phyloP scores from a whole-genome alignment of 2,888 invertebrate genomes.

The Ormyrus nitidulus region DNA sequence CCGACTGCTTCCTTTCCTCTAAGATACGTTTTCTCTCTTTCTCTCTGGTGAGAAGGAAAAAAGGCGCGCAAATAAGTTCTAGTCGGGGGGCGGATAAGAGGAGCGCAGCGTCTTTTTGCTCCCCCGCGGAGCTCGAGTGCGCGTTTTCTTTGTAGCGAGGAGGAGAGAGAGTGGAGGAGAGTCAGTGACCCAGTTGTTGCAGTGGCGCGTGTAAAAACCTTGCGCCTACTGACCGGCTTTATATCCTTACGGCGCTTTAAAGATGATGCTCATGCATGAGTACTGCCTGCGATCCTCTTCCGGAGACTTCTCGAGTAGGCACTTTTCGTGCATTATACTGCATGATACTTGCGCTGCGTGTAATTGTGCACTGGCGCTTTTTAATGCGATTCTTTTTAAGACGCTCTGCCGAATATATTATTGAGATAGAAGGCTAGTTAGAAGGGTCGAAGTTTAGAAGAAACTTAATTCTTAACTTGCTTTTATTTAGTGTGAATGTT shows the following conservation, averaged over 20 bases:
- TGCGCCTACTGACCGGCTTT: conserved; percentile 26
- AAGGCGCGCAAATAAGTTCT: conserved; percentile 8
- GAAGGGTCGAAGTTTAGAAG: too few relatives aligned
- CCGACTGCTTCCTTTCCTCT: too few relatives aligned
- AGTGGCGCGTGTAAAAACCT: conserved; percentile 21
- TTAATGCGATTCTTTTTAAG: too few relatives aligned
- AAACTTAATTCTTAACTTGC: too few relatives aligned
- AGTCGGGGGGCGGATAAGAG: not conserved
- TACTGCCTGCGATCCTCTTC: not conserved
- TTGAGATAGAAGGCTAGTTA: too few relatives aligned
- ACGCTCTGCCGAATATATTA: too few relatives aligned
- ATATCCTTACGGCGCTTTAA: conserved; percentile 25
- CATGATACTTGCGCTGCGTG: too few relatives aligned
- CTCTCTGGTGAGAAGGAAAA: not conserved
- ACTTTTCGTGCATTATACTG: too few relatives aligned
- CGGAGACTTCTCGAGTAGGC: too few relatives aligned
- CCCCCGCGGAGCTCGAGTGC: conserved; percentile 29
- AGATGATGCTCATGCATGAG: conserved; percentile 4
- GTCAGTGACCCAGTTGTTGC: conserved; percentile 33
- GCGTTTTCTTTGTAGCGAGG: conserved; percentile 25
- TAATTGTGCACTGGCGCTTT: too few relatives aligned
- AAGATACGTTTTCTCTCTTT: too few relatives aligned
- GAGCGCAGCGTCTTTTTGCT: conserved; percentile 1
- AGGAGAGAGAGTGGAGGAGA: not conserved
- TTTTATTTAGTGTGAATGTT: too few relatives aligned